These are phyloP conservation scores for Oegoconia quadripuncta DNA, from an alignment of 2,888 invertebrate genomes.

Conservation along the genomic window DNA sequence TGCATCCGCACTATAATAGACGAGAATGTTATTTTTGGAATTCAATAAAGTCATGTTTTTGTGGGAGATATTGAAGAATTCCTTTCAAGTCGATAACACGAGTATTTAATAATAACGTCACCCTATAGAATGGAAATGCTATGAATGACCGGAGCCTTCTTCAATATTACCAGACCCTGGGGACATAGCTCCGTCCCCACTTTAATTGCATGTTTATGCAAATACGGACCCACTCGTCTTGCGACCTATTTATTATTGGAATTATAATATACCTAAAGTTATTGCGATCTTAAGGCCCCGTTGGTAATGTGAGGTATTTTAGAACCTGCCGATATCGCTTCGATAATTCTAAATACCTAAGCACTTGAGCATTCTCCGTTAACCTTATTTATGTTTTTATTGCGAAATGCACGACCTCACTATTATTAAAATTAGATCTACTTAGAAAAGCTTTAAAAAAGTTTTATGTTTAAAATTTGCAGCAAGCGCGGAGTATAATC, in stretches of 20 bases:
- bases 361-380: no score
- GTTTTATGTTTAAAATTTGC: constrained; percentile 55
- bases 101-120: no score
- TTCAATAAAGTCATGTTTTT: no score
- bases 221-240: constrained; percentile 33
- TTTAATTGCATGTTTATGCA: constrained; percentile 60
- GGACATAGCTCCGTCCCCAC: constrained; percentile 36
- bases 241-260: constrained; percentile 25
- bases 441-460: constrained; percentile 38
- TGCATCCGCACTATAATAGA: no score
- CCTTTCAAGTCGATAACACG: no score
- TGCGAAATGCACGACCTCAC: background rate
- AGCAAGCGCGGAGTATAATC: constrained; percentile 49
- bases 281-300: background rate
- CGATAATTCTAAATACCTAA: no score
- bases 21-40: no score
- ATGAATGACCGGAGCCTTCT: constrained; percentile 32
- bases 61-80: no score
- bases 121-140: constrained; percentile 8
- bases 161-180: constrained; percentile 39
- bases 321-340: background rate
- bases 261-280: constrained; percentile 2
- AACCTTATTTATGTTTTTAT: no score
- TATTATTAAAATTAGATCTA: background rate
- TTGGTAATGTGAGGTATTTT: background rate